Conservation (phyloP, 1,140 invertebrate species). For the Coptotermes formosanus region DNA sequence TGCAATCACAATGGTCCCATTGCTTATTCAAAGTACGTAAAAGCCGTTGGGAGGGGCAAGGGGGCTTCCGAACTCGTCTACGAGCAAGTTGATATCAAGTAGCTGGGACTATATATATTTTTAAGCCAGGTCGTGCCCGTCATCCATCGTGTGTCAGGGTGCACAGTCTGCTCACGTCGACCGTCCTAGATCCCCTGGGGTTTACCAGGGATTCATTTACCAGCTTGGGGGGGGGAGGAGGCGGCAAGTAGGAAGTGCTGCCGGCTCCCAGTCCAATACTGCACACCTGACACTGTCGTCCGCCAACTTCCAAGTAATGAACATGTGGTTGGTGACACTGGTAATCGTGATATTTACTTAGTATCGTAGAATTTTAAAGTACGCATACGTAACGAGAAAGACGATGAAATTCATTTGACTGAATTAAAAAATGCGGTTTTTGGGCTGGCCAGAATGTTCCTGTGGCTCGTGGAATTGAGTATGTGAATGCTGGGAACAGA, state of each 20-base stretch:
- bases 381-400: background rate
- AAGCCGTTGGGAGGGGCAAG: background rate
- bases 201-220: constrained; percentile 14
- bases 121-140: background rate
- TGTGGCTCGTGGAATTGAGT: too few relatives aligned
- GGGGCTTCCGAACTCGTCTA: background rate
- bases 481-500: too few relatives aligned
- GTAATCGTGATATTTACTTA: background rate
- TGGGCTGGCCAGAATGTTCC: background rate
- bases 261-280: background rate
- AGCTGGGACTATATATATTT: background rate
- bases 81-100: constrained; percentile 8
- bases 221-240: background rate
- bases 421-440: background rate
- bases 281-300: background rate
- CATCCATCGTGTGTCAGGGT: constrained; percentile 2
- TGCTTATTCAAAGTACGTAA: background rate
- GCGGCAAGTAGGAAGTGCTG: background rate
- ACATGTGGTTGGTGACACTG: background rate
- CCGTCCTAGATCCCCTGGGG: background rate
- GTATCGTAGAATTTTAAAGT: background rate
- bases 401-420: background rate
- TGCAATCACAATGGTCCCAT: background rate
- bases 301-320: background rate
- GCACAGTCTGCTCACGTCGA: background rate